Evolutionary conservation across 2,888 invertebrate genomes (phyloP), one percentile per base, ranked within the genome.

Genomic region (Aporophyla nigra): DNA sequence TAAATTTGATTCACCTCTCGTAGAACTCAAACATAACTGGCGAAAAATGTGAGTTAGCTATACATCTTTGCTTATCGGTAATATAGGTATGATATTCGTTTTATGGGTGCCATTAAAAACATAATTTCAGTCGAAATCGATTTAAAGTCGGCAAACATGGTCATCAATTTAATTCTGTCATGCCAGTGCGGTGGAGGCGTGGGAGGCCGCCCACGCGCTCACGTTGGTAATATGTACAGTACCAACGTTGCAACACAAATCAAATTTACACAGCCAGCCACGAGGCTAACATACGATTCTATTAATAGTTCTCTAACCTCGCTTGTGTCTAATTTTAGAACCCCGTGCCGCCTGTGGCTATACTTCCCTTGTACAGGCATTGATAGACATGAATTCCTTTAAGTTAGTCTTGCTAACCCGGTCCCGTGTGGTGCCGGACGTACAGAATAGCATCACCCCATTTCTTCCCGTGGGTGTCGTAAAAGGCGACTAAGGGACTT

Each of bases 141-240:
- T 65, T 65, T n/a, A 65, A 16, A 27, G 7, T 14, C 16, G 0
- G 1, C 43, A 75, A 75, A 66, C 27, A 66, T 43, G 21, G 51
- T 4, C 14, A 66, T 53, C n/a, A 66, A 66, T 77, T 76, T 53
- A 43, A 33, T 33, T 21, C 51, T 63, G 49, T n/a, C 14, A 43
- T 33, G 9, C 9, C 43, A 53, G 21, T 61, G 12, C 16, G 49
- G 27, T 12, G n/a, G 16, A 16, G 5, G 5, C 16, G 53, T 53
- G 59, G 69, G 24, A 10, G 21, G 24, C 5, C 19, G 0, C 46
- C 78, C 46, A 68, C 59, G 19, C 9, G 2, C 1, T 27, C 19
- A 46, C 21, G 12, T 61, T 33, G 33, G 43, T 66, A 9, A 24
- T 21, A 67, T 66, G 66, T 59, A 59, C 24, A 59, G 12, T 53